Evolutionary conservation across 1,140 invertebrate genomes (phyloP).

Genomic region (Asbolus verrucosus): DNA sequence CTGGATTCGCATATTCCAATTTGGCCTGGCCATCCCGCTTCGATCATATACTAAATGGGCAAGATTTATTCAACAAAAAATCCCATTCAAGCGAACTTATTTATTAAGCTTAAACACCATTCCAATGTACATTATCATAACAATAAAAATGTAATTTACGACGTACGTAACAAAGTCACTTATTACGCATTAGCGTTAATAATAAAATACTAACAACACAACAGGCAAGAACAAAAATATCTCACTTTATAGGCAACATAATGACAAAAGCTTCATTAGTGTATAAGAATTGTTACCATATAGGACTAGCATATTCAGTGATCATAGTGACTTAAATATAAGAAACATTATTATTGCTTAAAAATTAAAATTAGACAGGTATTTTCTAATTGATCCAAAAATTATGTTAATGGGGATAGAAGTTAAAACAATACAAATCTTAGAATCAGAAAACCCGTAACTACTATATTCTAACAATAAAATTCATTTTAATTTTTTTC

Average conservation of each 20-base stretch:
- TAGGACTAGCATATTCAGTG: slow-evolving; percentile 9
- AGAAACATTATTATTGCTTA: background rate
- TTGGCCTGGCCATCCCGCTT: slow-evolving; percentile 88
- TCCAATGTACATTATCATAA: slow-evolving; percentile 22
- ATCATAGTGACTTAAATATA: slow-evolving; percentile 10
- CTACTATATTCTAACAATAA: no score
- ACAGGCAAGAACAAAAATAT: slow-evolving; percentile 24
- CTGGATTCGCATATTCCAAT: slow-evolving; percentile 94
- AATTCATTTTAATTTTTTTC: no score
- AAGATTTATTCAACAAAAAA: slow-evolving; percentile 16
- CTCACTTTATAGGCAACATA: background rate
- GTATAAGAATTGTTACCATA: slow-evolving; percentile 14
- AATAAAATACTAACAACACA: slow-evolving; percentile 10
- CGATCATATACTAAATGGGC: slow-evolving; percentile 85
- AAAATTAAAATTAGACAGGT: background rate
- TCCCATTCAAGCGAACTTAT: slow-evolving; percentile 23
- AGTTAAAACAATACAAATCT: no score
- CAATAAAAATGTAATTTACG: slow-evolving; percentile 12
- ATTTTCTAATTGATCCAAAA: no score
- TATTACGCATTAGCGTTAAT: background rate
- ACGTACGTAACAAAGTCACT: slow-evolving; percentile 23
- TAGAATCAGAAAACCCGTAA: no score
- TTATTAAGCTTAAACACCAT: slow-evolving; percentile 45
- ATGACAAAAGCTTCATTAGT: background rate
- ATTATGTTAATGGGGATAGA: no score